Evolutionary conservation across 2,797 vertebrate species (phyloP).

Genomic region (Bovichtus diacanthus): DNA sequence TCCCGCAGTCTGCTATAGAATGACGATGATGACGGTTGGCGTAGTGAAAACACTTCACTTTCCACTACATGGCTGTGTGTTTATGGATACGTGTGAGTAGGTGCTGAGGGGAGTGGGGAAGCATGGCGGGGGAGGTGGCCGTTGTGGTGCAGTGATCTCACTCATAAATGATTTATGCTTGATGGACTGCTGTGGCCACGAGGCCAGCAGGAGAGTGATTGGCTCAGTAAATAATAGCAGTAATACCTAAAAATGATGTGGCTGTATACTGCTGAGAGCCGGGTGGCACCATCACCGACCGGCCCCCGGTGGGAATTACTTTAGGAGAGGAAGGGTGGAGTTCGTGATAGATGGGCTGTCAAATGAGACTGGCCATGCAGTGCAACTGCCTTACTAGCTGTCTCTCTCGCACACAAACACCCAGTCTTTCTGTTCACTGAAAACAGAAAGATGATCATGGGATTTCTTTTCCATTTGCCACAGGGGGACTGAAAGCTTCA

Average conservation of each 20-base stretch:
- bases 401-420: conserved; percentile 34
- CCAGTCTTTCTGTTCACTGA: conserved; percentile 35
- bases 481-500: conserved; percentile 50
- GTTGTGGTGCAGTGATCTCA: conserved; percentile 77
- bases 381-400: conserved; percentile 16
- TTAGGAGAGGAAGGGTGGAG: conserved; percentile 29
- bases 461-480: conserved; percentile 64
- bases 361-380: conserved; percentile 56
- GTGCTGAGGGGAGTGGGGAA: conserved; percentile 23
- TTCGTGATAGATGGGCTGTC: conserved; percentile 63
- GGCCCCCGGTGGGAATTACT: conserved; percentile 9
- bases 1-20: conserved; percentile 23
- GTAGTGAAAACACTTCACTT: conserved; percentile 34
- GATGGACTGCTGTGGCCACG: conserved; percentile 62
- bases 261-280: conserved; percentile 38
- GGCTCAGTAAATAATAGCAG: conserved; percentile 69
- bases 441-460: conserved; percentile 72
- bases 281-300: conserved; percentile 39
- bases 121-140: conserved; percentile 36
- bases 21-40: neutral
- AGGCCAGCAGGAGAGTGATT: conserved; percentile 34
- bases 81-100: conserved; percentile 40
- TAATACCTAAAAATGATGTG: conserved; percentile 53
- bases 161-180: conserved; percentile 77
- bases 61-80: conserved; percentile 46